Base-by-base conservation (phyloP, 2,888 invertebrate genomes). In the Watsonalla cultraria region DNA sequence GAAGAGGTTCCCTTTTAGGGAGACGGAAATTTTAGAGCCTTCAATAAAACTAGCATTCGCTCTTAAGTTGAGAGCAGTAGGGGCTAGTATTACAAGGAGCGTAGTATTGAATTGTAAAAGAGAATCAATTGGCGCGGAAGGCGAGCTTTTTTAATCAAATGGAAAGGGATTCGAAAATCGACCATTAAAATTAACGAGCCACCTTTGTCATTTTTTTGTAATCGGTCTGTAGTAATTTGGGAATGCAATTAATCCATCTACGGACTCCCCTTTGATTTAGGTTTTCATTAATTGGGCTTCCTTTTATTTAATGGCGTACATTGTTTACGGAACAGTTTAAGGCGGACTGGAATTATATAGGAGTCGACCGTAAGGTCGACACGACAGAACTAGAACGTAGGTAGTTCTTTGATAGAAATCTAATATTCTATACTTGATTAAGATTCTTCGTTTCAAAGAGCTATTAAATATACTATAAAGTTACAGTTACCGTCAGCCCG, bases 151-250 rank as follows among this genome's bases (percentile, higher is more conserved):
- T 86, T 86, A 84, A 88, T 84, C 78, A 86, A 88, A 88, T 85
- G 78, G 76, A 84, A 86, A 82, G 78, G 75, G 73, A 74, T 71
- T 78, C 75, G 76, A 76, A 79, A 80, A 79, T 81, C 82, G 81
- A 65, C 84, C 84, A 83, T 88, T 88, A 82, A 74, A 70, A 78
- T 80, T 86, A 88, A 86, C 81, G 87, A 86, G 81, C 66, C 69
- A 82, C 80, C 84, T 84, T 86, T 86, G 84, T 88, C 86, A 88
- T 87, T 86, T 86, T 84, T 86, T 86, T 79, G 78, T 80, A 77
- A 76, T 70, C 68, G 74, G 61, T 62, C 69, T 64, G 57, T 63
- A 67, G 70, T 78, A 71, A 82, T 80, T 80, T 73, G 62, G 70
- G 63, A 68, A 70, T 75, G 76, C 78, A 80, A 84, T 84, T 84